Evolutionary conservation across 2,888 invertebrate genomes (phyloP).

Genomic region (Tineola bisselliella): DNA sequence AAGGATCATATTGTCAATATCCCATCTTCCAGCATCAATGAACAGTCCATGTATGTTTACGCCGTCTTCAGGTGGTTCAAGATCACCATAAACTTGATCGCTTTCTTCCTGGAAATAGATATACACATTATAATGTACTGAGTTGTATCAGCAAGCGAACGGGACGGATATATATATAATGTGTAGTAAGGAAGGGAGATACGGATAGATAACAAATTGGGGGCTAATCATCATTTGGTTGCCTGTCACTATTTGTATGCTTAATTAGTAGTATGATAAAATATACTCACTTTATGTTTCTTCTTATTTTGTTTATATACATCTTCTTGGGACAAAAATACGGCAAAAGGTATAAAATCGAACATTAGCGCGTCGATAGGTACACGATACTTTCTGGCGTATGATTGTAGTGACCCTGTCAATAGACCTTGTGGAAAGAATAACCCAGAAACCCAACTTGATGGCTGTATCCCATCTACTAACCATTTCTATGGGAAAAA

Average conservation of each 20-base stretch:
- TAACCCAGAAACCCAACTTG: slow-evolving; percentile 93
- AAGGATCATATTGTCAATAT: slow-evolving; percentile 69
- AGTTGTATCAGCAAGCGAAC: too few species aligned
- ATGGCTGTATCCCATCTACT: slow-evolving; percentile 74
- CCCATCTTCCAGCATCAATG: slow-evolving; percentile 91
- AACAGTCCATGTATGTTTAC: slow-evolving; percentile 83
- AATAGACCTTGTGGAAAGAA: slow-evolving; percentile 95
- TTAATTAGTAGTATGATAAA: too few species aligned
- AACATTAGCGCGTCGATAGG: slow-evolving; percentile 88
- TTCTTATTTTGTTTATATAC: slow-evolving; percentile 57
- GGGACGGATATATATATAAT: too few species aligned
- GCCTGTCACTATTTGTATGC: too few species aligned
- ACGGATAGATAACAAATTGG: too few species aligned
- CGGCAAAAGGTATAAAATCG: slow-evolving; percentile 75
- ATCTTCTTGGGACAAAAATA: slow-evolving; percentile 73
- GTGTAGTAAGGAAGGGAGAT: too few species aligned
- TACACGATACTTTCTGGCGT: slow-evolving; percentile 83
- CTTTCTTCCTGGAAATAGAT: slow-evolving; percentile 24
- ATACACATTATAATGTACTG: neutral
- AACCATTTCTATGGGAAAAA: slow-evolving; percentile 71
- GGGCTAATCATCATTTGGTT: too few species aligned
- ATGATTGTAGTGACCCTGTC: slow-evolving; percentile 89
- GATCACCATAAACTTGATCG: slow-evolving; percentile 57
- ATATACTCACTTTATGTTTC: slow-evolving; percentile 29
- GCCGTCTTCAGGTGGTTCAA: slow-evolving; percentile 71